Percentiles rank a stretch among this genome's conserved stretches.
Conservation (phyloP, 2,113 vertebrate genomes). For the Pseudorhombus dupliciocellatus region DNA sequence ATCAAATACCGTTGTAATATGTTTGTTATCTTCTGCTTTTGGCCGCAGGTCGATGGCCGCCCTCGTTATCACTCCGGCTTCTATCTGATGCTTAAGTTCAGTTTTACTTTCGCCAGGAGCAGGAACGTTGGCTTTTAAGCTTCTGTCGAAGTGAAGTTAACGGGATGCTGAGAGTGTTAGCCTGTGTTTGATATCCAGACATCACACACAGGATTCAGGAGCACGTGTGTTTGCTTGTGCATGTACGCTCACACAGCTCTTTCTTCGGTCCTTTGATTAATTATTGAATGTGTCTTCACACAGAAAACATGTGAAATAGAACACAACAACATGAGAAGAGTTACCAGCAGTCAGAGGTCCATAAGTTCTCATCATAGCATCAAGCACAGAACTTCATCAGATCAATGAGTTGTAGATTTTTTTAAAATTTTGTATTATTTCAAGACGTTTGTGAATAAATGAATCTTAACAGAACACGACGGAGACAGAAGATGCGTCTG, state of each 20-base stretch:
- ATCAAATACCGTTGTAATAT: not conserved
- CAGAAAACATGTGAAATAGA: not conserved
- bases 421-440: too few relatives aligned
- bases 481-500: too few relatives aligned
- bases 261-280: not conserved
- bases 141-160: not conserved
- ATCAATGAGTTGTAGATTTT: too few relatives aligned
- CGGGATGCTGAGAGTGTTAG: not conserved
- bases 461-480: too few relatives aligned
- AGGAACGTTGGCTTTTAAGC: not conserved
- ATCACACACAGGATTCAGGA: not conserved
- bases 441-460: too few relatives aligned
- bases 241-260: not conserved
- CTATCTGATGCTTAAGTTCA: not conserved
- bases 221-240: not conserved
- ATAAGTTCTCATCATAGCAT: too few relatives aligned
- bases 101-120: not conserved
- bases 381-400: too few relatives aligned
- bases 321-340: not conserved
- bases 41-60: not conserved
- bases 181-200: not conserved
- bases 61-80: not conserved
- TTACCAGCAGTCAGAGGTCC: too few relatives aligned
- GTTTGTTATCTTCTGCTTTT: not conserved
- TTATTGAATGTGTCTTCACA: constrained; percentile 14